These are phyloP conservation scores for Cryptocheilus praepositus DNA, from an alignment of 2,888 invertebrate species.

Conservation along the genomic window DNA sequence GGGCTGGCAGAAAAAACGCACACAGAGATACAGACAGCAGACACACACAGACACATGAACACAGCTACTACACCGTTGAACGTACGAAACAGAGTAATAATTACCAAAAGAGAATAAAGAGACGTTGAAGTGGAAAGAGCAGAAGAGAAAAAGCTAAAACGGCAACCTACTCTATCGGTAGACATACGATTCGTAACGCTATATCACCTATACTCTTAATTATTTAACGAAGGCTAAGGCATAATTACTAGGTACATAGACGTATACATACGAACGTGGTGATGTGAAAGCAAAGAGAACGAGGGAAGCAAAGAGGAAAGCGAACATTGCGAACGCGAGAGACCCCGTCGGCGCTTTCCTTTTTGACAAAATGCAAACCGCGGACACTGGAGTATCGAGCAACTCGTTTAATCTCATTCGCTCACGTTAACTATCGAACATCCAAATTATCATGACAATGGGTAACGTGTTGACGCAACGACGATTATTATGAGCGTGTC, in stretches of 20 bases:
- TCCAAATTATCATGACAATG: conserved; percentile 30
- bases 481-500: too few relatives aligned
- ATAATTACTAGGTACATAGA: conserved; percentile 39
- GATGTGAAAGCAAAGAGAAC: conserved; percentile 8
- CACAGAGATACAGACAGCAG: conserved; percentile 3
- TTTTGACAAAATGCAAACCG: background rate
- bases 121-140: conserved; percentile 17
- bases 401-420: too few relatives aligned
- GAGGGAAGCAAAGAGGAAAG: conserved; percentile 4
- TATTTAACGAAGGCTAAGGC: conserved; percentile 46
- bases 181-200: conserved; percentile 47
- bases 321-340: too few relatives aligned
- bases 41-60: background rate
- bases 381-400: background rate
- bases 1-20: conserved; percentile 24
- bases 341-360: too few relatives aligned
- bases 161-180: conserved; percentile 45
- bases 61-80: too few relatives aligned
- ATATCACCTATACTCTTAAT: conserved; percentile 49
- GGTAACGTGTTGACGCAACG: background rate
- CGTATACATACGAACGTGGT: background rate
- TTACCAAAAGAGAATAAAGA: conserved; percentile 36
- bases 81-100: background rate
- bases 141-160: conserved; percentile 19
- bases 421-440: background rate